Conservation (phyloP, 2,797 vertebrate genomes). For the Periparus ater region DNA sequence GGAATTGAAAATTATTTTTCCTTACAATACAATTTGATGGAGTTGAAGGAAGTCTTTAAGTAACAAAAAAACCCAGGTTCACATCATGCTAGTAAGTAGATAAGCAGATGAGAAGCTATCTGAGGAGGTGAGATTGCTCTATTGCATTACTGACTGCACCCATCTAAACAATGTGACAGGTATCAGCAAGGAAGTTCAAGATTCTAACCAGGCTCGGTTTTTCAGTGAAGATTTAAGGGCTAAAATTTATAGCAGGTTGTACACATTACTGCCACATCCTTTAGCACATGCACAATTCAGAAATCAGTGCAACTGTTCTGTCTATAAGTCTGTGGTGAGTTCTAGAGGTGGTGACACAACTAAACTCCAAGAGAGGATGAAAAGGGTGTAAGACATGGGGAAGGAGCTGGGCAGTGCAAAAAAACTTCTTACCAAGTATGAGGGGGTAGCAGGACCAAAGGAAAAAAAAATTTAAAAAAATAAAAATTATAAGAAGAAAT, state of each 20-base stretch:
- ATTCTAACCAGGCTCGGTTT: not conserved
- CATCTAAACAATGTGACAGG: not conserved
- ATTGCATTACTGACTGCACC: not conserved
- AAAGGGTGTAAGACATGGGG: fast-evolving
- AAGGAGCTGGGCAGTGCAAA: not conserved
- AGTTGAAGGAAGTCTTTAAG: not conserved
- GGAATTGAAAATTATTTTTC: not conserved
- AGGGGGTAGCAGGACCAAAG: not conserved
- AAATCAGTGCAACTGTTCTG: not conserved
- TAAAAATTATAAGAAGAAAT: not conserved
- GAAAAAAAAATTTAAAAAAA: not conserved
- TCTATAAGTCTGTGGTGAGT: not conserved
- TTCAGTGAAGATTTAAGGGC: not conserved
- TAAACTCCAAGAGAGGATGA: not conserved
- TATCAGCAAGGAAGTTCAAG: not conserved
- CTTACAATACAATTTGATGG: not conserved
- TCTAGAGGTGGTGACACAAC: not conserved
- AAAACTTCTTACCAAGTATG: not conserved
- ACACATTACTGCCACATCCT: not conserved
- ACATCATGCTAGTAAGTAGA: not conserved
- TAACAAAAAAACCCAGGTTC: not conserved
- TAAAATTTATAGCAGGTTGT: not conserved
- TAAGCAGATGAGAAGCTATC: not conserved
- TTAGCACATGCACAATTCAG: not conserved
- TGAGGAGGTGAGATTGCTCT: not conserved